Evolutionary conservation across 2,113 vertebrate genomes (phyloP).

Genomic region (Fregata magnificens): DNA sequence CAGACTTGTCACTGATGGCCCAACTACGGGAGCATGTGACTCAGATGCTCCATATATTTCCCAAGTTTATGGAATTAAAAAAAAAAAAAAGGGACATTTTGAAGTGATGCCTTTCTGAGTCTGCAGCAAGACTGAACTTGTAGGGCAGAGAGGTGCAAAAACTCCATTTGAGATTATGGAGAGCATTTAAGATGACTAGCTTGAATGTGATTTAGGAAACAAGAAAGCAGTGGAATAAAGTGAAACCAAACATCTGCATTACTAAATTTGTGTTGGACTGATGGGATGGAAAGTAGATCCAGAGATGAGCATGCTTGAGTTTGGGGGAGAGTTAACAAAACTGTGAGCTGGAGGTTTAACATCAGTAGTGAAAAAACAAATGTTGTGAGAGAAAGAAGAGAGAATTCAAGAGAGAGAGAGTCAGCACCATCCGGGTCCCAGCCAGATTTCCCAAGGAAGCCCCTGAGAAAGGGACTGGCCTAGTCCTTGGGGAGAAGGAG

Average conservation of each 20-base stretch:
- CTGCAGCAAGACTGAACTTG: neutral
- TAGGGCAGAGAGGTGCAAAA: neutral
- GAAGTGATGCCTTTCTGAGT: neutral
- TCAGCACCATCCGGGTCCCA: neutral
- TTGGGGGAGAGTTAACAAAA: neutral
- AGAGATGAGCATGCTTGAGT: neutral
- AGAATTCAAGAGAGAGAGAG: neutral
- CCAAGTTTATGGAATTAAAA: neutral
- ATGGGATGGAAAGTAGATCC: neutral
- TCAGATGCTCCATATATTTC: neutral
- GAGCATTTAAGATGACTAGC: neutral
- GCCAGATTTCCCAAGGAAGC: neutral
- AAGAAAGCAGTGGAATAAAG: neutral
- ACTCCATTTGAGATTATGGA: neutral
- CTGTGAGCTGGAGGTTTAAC: neutral
- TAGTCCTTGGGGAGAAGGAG: neutral
- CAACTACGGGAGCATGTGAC: rapidly evolving
- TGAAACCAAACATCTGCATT: neutral
- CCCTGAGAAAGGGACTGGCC: neutral
- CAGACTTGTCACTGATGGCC: neutral
- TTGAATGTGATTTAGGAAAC: neutral
- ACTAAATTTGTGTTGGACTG: neutral
- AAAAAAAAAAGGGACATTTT: neutral
- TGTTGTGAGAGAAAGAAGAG: neutral
- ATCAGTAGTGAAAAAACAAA: neutral